phyloP scores from a whole-genome alignment of 2,797 vertebrate genomes.

The Valencia hispanica region DNA sequence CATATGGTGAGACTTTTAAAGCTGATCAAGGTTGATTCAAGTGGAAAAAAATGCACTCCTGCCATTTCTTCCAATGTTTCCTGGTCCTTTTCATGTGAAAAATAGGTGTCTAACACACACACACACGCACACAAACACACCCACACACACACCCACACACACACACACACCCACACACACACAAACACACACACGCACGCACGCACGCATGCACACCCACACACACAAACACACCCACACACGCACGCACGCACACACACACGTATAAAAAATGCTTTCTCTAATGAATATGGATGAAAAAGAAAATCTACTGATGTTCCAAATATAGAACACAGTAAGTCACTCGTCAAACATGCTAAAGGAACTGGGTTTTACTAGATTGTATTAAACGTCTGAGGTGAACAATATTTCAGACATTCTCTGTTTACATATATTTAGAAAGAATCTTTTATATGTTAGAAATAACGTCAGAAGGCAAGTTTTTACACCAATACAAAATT shows the following conservation, averaged over 20 bases:
- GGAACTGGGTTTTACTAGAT: neutral
- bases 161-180: neutral
- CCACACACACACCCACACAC: neutral
- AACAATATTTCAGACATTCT: neutral
- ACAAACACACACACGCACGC: no score
- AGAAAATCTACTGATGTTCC: neutral
- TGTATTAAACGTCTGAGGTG: neutral
- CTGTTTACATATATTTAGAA: no score
- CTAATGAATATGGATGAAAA: neutral
- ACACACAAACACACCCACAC: no score
- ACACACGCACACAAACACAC: neutral
- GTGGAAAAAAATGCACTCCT: neutral
- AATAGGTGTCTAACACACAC: neutral
- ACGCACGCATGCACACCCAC: no score
- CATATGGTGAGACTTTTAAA: neutral
- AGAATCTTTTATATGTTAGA: neutral
- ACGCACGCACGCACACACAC: no score
- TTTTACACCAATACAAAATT: neutral
- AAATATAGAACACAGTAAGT: neutral
- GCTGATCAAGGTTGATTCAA: neutral
- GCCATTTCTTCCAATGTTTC: neutral
- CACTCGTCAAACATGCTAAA: neutral
- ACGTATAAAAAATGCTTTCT: no score
- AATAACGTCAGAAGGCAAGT: neutral
- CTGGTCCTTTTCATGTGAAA: conserved; percentile 10